Conservation (phyloP, 1,140 invertebrate genomes). For the Drosophila cardini region DNA sequence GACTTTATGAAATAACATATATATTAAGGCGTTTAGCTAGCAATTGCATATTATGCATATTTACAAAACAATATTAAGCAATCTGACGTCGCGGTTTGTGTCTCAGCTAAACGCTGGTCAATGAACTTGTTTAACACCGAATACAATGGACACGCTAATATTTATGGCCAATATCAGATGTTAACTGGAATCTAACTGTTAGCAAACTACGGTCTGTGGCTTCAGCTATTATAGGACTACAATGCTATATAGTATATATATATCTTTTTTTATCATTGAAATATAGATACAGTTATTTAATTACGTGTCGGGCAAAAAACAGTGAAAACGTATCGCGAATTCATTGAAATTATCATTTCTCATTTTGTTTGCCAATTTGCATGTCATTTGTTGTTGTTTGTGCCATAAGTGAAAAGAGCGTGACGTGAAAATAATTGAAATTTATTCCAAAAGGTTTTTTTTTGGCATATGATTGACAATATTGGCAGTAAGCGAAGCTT, state of each 20-base stretch:
- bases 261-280: neutral
- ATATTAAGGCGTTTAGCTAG: constrained; percentile 55
- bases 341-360: constrained; percentile 5
- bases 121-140: constrained; percentile 48
- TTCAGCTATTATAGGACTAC: neutral
- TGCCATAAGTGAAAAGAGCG: constrained; percentile 56
- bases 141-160: constrained; percentile 67
- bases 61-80: constrained; percentile 47
- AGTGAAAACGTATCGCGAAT: neutral
- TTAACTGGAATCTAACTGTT: neutral
- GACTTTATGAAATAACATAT: constrained; percentile 41
- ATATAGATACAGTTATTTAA: neutral
- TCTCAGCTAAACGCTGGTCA: constrained; percentile 56
- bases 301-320: neutral
- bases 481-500: constrained; percentile 5
- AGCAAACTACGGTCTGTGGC: constrained; percentile 9
- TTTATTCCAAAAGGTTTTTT: constrained; percentile 39
- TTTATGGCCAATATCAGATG: constrained; percentile 30
- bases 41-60: constrained; percentile 77
- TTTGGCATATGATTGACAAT: constrained; percentile 14
- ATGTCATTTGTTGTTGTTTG: constrained; percentile 17
- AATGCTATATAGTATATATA: neutral
- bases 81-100: constrained; percentile 31
- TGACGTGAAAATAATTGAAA: constrained; percentile 50
- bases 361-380: constrained; percentile 11